Evolutionary conservation across 2,113 vertebrate genomes (phyloP).

Genomic region (Cephalophus harveyi): DNA sequence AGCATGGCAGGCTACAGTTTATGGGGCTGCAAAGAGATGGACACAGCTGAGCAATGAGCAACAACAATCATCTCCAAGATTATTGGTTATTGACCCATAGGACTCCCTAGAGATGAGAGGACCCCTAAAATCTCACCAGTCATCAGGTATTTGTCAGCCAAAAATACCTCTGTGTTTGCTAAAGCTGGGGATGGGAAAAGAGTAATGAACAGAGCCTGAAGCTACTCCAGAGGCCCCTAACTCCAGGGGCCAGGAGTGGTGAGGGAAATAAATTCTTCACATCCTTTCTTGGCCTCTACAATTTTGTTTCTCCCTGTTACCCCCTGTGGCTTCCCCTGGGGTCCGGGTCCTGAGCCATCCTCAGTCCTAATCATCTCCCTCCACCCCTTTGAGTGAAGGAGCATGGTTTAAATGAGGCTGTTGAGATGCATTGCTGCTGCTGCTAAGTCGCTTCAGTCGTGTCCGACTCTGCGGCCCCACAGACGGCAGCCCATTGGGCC

Average conservation of each 20-base stretch:
- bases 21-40: not conserved
- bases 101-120: not conserved
- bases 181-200: not conserved
- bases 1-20: not conserved
- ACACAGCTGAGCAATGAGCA: not conserved
- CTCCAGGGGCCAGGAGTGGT: not conserved
- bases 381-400: not conserved
- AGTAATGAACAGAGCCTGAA: not conserved
- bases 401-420: not conserved
- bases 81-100: not conserved
- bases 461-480: no score
- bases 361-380: not conserved
- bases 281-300: not conserved
- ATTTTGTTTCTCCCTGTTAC: not conserved
- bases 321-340: not conserved
- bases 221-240: not conserved
- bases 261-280: not conserved
- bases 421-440: not conserved
- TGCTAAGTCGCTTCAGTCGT: no score
- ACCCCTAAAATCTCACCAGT: not conserved
- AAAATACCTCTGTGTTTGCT: not conserved
- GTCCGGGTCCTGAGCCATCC: no score
- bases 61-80: not conserved
- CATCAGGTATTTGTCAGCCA: not conserved
- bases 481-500: no score